Conservation (phyloP, 2,113 vertebrate species). For the Sorex araneus region DNA sequence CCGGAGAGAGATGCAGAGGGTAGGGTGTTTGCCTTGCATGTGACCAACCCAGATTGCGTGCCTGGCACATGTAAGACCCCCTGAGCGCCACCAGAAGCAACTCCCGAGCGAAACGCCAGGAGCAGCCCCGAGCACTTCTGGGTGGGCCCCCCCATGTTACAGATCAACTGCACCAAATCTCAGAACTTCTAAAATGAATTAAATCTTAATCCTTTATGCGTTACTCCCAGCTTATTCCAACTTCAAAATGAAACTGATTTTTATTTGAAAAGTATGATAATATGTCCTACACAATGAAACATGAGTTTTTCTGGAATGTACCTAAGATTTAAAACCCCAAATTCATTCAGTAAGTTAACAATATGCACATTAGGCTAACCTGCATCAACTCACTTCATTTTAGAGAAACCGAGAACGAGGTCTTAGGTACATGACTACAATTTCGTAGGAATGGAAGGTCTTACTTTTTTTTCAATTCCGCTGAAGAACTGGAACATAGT, state of each 20-base stretch:
- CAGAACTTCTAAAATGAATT: constrained; percentile 62
- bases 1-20: no score
- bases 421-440: constrained; percentile 81
- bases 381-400: constrained; percentile 80
- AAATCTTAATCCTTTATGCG: constrained; percentile 68
- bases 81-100: no score
- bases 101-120: no score
- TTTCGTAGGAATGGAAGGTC: constrained; percentile 83
- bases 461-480: constrained; percentile 99
- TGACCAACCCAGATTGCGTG: no score
- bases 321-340: constrained; percentile 78
- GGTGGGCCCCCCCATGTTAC: no score
- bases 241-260: constrained; percentile 64
- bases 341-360: constrained; percentile 77
- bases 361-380: constrained; percentile 77
- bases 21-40: no score
- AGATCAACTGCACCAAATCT: constrained; percentile 40
- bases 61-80: no score
- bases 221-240: constrained; percentile 65
- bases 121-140: no score
- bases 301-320: constrained; percentile 69
- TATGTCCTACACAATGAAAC: constrained; percentile 51
- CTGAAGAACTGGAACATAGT: constrained; percentile 99
- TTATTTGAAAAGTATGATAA: constrained; percentile 72
- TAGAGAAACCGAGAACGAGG: constrained; percentile 79